phyloP scores from a whole-genome alignment of 2,113 vertebrate species.

The Tamias sibiricus region DNA sequence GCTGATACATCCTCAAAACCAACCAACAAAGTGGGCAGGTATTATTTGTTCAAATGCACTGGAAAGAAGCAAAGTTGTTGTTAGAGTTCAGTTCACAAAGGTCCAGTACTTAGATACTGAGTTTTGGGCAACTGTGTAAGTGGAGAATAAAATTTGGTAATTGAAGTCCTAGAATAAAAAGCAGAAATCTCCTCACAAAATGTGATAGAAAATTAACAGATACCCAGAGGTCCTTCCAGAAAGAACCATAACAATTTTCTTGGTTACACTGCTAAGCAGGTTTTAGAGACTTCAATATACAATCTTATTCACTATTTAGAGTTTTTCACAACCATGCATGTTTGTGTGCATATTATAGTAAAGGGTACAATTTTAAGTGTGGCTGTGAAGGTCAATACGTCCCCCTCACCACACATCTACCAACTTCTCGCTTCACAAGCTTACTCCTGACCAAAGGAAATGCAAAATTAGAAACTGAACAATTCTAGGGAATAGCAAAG shows the following conservation, averaged over 20 bases:
- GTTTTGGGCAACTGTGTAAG: not conserved
- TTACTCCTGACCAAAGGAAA: not conserved
- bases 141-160: not conserved
- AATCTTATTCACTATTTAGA: too few relatives aligned
- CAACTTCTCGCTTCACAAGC: not conserved
- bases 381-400: not conserved
- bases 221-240: not conserved
- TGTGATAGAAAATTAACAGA: not conserved
- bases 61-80: not conserved
- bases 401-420: fast-evolving
- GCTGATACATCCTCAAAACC: not conserved
- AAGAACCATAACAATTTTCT: not conserved
- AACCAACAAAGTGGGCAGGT: not conserved
- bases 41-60: not conserved
- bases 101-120: not conserved
- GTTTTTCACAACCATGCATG: not conserved
- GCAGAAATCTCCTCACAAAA: not conserved
- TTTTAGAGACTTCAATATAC: not conserved
- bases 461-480: not conserved
- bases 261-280: not conserved
- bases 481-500: not conserved
- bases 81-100: not conserved
- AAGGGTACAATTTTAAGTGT: not conserved
- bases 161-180: not conserved
- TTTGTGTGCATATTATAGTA: not conserved